Base-by-base conservation (phyloP, 1,140 invertebrate genomes). In the Heliconius eleuchia region DNA sequence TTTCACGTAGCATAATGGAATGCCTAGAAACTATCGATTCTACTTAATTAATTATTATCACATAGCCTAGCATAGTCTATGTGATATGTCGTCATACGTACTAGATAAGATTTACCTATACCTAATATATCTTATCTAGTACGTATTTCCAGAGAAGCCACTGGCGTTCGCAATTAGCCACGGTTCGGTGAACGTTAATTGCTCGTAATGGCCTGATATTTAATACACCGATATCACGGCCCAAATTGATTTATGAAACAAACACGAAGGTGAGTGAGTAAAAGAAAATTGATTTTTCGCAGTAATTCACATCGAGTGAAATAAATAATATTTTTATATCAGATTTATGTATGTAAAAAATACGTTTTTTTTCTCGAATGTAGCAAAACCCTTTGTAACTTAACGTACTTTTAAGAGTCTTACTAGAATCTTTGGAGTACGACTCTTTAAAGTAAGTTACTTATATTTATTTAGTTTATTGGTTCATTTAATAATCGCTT, bases 191-290 rank as follows among this genome's bases (percentile, higher is more conserved):
- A 76, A 80, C 80, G 72, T 82, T 87, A 88, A 88, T 89, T 86
- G 84, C 82, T 75, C 77, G 82, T 86, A 88, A 87, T 86, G 84
- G 85, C 73, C n/a, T 80, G 81, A 86, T 87, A 85, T 89, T 85
- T 85, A 86, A 87, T 87, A 83, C 86, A 73, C 78, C 50, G 19
- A 71, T 70, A 72, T 72, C 79, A 80, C 72, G 71, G 75, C 50
- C 80, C 74, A 82, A 86, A 88, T 88, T 84, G 18, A 52, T 52
- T 83, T 87, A 86, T 86, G 80, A 83, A 80, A 84, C 83, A 84
- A 84, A 84, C 83, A 84, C 71, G 27, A 66, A 66, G 60, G 60
- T 27, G 8, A 16, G 11, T 1, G 4, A 11, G 7, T 9, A 11
- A 66, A 66, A 60, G 1, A 3, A 13, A 30, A 30, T 16, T 5